These are phyloP conservation scores for Prenolepis imparis DNA, from an alignment of 2,888 invertebrate genomes.

Conservation along the genomic window DNA sequence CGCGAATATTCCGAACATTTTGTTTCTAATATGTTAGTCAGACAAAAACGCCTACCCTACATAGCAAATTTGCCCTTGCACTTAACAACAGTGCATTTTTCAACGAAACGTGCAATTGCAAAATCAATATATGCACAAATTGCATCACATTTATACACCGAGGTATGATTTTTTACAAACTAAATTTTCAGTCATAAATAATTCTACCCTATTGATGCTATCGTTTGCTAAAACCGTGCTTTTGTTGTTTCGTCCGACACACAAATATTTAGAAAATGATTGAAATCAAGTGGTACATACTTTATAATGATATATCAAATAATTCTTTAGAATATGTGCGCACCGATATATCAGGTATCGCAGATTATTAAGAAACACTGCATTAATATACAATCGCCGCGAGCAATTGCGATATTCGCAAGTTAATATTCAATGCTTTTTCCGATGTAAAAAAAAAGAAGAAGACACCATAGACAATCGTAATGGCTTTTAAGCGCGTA, in stretches of 20 bases:
- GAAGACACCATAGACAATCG: too few relatives aligned
- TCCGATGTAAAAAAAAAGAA: too few relatives aligned
- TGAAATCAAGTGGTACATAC: background rate
- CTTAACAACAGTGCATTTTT: background rate
- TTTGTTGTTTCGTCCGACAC: background rate
- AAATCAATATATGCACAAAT: background rate
- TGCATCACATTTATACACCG: background rate
- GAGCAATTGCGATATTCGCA: background rate
- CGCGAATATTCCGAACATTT: background rate
- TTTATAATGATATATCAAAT: background rate
- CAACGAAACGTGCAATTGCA: background rate
- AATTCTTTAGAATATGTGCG: background rate
- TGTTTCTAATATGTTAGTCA: background rate
- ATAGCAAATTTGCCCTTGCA: background rate
- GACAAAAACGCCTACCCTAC: background rate
- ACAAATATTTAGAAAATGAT: background rate
- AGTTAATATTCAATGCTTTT: constrained; percentile 27
- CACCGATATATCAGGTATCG: background rate
- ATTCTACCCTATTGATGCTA: background rate
- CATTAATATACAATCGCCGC: background rate
- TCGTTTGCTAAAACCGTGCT: background rate
- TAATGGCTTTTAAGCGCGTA: background rate
- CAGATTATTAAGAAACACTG: background rate
- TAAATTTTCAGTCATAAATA: background rate
- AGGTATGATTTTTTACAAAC: background rate